Conservation (phyloP, 2,888 invertebrate species). For the Lepetodrilus schrolli region DNA sequence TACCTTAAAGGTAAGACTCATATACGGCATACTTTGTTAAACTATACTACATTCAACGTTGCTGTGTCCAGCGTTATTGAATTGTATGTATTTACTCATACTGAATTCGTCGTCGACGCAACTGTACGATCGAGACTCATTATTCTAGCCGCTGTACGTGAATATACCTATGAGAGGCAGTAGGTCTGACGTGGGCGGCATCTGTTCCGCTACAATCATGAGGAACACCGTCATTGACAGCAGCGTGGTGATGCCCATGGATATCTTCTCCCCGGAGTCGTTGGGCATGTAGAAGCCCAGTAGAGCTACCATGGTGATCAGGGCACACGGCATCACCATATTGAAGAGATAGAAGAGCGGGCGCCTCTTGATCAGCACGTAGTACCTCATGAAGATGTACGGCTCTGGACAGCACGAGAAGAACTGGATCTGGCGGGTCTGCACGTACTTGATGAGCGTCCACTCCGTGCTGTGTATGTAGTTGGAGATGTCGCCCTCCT, state of each 20-base stretch:
- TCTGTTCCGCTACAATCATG: conserved; percentile 78
- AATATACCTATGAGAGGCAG: conserved; percentile 78
- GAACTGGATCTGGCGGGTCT: conserved; percentile 78
- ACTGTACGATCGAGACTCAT: no score
- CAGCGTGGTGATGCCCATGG: conserved; percentile 78
- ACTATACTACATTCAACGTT: no score
- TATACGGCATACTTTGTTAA: no score
- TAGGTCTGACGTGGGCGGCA: conserved; percentile 79
- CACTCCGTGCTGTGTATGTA: conserved; percentile 95
- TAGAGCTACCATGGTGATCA: conserved; percentile 78
- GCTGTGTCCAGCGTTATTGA: no score
- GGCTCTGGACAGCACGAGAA: conserved; percentile 76
- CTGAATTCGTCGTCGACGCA: no score
- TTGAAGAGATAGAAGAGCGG: conserved; percentile 79
- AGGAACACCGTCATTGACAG: conserved; percentile 79
- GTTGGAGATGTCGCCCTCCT: conserved; percentile 89
- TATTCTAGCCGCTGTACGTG: no score
- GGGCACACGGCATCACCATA: conserved; percentile 78
- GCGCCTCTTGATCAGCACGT: conserved; percentile 76
- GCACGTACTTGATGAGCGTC: conserved; percentile 79
- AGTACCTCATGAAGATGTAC: conserved; percentile 78
- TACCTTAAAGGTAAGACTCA: no score
- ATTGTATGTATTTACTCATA: no score
- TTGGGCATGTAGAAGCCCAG: conserved; percentile 79
- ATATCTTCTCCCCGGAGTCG: conserved; percentile 77